Evolutionary conservation across 1,140 invertebrate genomes (phyloP), one percentile per base, ranked within the genome.

Genomic region (Oedothorax gibbosus): DNA sequence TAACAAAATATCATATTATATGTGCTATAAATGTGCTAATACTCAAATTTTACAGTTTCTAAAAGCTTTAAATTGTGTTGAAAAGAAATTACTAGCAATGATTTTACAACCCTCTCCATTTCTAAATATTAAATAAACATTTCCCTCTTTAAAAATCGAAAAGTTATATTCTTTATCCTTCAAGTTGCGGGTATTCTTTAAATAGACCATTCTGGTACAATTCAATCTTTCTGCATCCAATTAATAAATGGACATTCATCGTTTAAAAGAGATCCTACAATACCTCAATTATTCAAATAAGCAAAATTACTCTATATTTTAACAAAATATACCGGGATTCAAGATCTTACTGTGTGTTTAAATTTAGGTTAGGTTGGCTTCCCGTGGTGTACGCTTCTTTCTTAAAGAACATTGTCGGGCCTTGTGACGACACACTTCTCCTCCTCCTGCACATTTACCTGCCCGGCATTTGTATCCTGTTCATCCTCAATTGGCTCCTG

Each of bases 401-500:
- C 21, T 9, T 62, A 10, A 64, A 82, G 49, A 9, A 82, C 2
- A 68, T 56, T n/a, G 51, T 9, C 35, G 18, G 12, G 4, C 73
- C 68, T 35, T n/a, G 54, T 3, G 8, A 12, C 8, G 50, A 21
- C 2, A 8, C 8, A 0, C 56, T 8, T 9, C n/a, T 15, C 12
- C 9, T n/a, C 3, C 49, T 73, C 8, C 5, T 73, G 6, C 49
- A 82, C 9, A n/a, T 65, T 12, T 53, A 56, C 10, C 35, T 82
- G 7, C 69, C 57, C 11, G 54, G 56, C 11, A n/a, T 82, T 7
- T 64, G 69, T 18, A 20, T 64, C 21, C 20, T 82, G 10, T 73
- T 73, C 20, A 64, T 82, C n/a, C 14, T 64, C 10, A 82, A 82
- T 9, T 82, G 69, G 80, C 35, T 82, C 5, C n/a, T 82, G 6